Base-by-base conservation (phyloP, 2,797 vertebrate genomes). In the Parauchenoglanis ngamensis region DNA sequence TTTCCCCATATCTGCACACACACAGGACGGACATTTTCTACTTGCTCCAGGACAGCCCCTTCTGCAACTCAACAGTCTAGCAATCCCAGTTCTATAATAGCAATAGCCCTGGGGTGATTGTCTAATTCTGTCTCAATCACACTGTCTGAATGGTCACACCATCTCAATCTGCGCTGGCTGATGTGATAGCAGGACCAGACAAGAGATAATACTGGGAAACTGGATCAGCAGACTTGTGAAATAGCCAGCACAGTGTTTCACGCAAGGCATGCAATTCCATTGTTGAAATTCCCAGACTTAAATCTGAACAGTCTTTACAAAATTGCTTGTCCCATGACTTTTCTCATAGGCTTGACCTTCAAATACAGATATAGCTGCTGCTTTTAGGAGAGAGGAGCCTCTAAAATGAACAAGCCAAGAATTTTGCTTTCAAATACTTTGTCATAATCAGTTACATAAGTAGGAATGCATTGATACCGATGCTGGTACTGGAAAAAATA, bases 251-350 rank as follows among this genome's bases (percentile, higher is more conserved):
- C 56, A 85, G 63, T 85, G 82, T 85, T 83, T 88, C n/a, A 35
- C 63, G 7, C 31, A 68, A 87, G 67, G 31, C 28, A 72, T 84
- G 83, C 87, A 80, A 85, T 88, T 80, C 4, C 75, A 80, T 80
- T 85, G 87, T 85, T 72, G 75, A 85, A 72, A 88, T 88, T 73
- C 87, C 83, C 56, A 80, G 87, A 80, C 82, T 85, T 56, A 79
- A 68, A 61, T 84, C 83, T 80, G 65, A 80, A 72, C 15, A 17
- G 44, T 57, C 40, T 40, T 40, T 61, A 23, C 40, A 63, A 84
- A 88, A 88, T 85, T 88, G 83, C 83, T 85, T 85, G 63, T 80
- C 76, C 82, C 67, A 83, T 73, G 87, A 88, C 87, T 87, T 85
- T 72, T 80, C 83, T 52, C 54, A 61, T 73, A 72, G 54, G 75